Evolutionary conservation across 23 tunicate genomes (phyloP), one percentile per base, ranked within the genome.

Genomic region (Halocynthia roretzi): DNA sequence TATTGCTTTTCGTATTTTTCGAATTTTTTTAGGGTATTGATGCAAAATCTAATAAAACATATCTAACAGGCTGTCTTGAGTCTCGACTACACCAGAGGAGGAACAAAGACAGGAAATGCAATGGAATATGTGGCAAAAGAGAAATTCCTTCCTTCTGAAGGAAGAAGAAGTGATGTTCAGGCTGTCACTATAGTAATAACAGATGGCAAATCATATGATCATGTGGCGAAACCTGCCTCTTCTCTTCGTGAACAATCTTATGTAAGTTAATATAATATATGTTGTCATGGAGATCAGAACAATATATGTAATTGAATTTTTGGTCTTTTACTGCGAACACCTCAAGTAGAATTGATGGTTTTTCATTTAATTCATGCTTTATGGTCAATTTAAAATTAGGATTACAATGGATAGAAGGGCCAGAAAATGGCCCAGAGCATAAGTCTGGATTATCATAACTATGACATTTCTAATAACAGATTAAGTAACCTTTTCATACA

Each of bases 101-200:
- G 86, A 7, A 83, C 86, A 52, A 10, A 17, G 23, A 83, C 86
- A 7, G 86, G 86, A 7, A 75, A 62, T 15, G 86, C 86, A 6
- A 9, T 83, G 14, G 56, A 44, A 10, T 53, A 63, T 51, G 57
- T 77, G 8, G 78, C 86, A 8, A 53, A 52, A 19, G 12, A 54
- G 17, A 83, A 72, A 54, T 83, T 76, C 22, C 62, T 61, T 9
- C 18, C 69, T 14, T 17, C 56, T 19, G 70, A 61, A 7, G 86
- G 86, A 7, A 52, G 81, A 8, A 53, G 86, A 50, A 52, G 64
- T 7, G 86, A 54, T 22, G 80, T 74, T 15, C 65, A 74, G 44
- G 81, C 86, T 10, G 86, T 83, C 67, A 67, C 80, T n/a, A 53
- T 83, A 14, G 79, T 83, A 20, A 63, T 83, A 53, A 83, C 86